Base-by-base conservation (phyloP, 1,140 invertebrate genomes). In the Potamilus streckersoni region DNA sequence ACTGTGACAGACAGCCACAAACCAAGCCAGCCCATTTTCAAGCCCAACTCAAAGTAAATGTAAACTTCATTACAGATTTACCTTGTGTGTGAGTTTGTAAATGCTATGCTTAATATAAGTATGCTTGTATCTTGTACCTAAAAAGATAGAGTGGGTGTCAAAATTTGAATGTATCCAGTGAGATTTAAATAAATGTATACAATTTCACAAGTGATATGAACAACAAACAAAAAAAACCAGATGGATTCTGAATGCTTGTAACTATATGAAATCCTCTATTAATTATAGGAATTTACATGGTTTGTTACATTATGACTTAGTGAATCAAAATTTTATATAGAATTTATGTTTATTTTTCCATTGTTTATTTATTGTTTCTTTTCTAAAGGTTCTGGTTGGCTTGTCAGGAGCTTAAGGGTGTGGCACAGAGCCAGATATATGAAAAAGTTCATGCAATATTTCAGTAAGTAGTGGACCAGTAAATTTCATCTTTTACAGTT, bases 381-480 rank as follows among this genome's bases (percentile, higher is more conserved):
- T 61, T 80, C 83, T 82, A 67, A 82, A 98, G 97, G 89, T 99
- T 98, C 92, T 99, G 97, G 96, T 94, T 97, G 87, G 95, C 96
- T 2, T 97, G 98, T 57, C 96, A 98, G 91, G 94, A 97, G 83
- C 92, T 98, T 84, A 98, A 98, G 92, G 92, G 94, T 83, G 86
- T 90, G 79, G 86, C 90, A 79, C 85, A 97, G 85, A 93, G 93
- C 74, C 94, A 96, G 87, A 97, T 99, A 65, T 92, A 95, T 72
- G 91, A 93, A 66, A 94, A 95, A 86, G 97, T 97, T 56, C 92
- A 93, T 80, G 96, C 98, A 88, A 98, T 98, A 76, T 99, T 97
- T 95, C 89, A 86, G 89, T 91, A 87, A 89, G 86, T 84, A 79
- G 61, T 63, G n/a, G 13, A 20, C n/a, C 1, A 63, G 2, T 20